A percentile compares a stretch with the other conserved stretches of the same genome.
phyloP scores from a whole-genome alignment of 2,113 vertebrate genomes.

The Caretta caretta region DNA sequence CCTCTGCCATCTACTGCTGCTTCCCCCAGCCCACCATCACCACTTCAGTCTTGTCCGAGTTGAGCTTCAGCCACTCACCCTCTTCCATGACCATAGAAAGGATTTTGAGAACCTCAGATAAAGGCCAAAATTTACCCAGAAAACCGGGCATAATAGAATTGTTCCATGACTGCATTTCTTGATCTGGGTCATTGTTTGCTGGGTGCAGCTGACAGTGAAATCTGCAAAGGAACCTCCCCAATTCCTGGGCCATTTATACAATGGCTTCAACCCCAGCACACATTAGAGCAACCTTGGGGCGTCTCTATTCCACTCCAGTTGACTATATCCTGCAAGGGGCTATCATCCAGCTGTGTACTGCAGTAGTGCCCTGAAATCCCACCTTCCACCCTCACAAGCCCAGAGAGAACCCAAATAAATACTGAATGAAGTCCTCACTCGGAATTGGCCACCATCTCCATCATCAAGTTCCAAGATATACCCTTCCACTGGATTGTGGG shows the following conservation, averaged over 20 bases:
- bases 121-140: background rate
- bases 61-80: background rate
- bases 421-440: slow-evolving; percentile 83
- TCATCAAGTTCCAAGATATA: slow-evolving; percentile 98
- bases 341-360: background rate
- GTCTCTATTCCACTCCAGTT: background rate
- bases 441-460: slow-evolving; percentile 94
- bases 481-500: slow-evolving; percentile 87
- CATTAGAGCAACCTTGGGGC: background rate
- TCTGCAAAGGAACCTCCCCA: background rate
- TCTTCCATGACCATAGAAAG: background rate
- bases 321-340: rapidly evolving
- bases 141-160: background rate
- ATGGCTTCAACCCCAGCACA: background rate
- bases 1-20: background rate
- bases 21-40: background rate
- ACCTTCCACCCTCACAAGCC: background rate
- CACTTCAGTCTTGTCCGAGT: rapidly evolving
- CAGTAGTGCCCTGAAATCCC: background rate
- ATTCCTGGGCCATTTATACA: background rate
- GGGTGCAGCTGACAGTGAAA: rapidly evolving
- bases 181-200: background rate
- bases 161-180: background rate
- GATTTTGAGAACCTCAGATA: background rate
- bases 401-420: slow-evolving; percentile 49